Conservation (phyloP, 2,797 vertebrate species). For the Falco cherrug region DNA sequence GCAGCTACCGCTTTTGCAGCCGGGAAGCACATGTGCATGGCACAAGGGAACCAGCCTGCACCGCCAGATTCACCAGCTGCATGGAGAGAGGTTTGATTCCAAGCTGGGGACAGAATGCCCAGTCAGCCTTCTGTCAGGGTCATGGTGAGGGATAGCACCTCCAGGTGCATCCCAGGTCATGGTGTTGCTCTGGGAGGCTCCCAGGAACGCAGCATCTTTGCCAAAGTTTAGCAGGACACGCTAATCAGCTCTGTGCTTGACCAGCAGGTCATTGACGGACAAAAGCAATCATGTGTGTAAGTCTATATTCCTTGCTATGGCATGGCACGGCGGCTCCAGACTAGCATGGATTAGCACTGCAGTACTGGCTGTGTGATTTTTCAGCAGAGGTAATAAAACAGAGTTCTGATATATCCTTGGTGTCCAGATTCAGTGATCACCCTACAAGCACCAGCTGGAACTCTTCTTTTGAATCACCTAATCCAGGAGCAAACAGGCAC, state of each 20-base stretch:
- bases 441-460: not conserved
- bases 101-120: not conserved
- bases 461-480: not conserved
- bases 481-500: not conserved
- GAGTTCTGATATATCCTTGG: too few relatives aligned
- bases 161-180: not conserved
- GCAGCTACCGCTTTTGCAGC: not conserved
- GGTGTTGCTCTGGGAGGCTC: not conserved
- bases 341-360: not conserved
- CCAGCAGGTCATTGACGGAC: not conserved
- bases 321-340: not conserved
- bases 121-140: not conserved
- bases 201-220: not conserved
- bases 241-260: not conserved
- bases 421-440: not conserved
- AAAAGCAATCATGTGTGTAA: not conserved
- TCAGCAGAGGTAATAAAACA: too few relatives aligned
- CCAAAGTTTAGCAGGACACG: not conserved
- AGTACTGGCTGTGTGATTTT: too few relatives aligned
- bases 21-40: accelerated
- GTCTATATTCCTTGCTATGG: too few relatives aligned
- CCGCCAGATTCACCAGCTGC: not conserved
- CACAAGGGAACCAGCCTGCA: not conserved
- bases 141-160: not conserved
- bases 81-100: not conserved